Conservation (phyloP, 2,797 vertebrate genomes). For the Tokudaia tokunoshimensis region DNA sequence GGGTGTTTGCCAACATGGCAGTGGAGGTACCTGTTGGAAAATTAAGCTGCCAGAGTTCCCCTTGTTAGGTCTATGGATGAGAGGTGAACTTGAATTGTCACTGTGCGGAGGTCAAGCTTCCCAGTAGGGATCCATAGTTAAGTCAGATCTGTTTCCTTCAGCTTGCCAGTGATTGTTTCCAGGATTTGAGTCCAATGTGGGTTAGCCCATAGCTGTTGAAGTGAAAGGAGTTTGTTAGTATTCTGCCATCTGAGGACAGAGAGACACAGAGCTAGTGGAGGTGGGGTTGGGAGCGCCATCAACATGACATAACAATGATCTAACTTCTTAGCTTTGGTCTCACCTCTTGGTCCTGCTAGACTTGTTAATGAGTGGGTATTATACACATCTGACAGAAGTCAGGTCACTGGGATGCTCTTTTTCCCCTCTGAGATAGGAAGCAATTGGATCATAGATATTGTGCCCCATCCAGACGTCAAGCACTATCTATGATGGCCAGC, state of each 20-base stretch:
- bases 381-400: conserved; percentile 59
- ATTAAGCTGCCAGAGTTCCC: background rate
- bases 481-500: background rate
- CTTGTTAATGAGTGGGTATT: conserved; percentile 58
- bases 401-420: conserved; percentile 28
- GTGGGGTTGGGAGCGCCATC: background rate
- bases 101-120: background rate
- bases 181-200: conserved; percentile 17
- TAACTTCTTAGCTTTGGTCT: conserved; percentile 65
- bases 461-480: conserved; percentile 17
- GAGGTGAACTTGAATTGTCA: background rate
- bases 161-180: background rate
- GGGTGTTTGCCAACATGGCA: background rate
- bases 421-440: background rate
- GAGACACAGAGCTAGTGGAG: background rate
- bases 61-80: background rate
- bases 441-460: conserved; percentile 48
- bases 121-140: background rate
- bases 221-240: background rate
- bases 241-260: background rate
- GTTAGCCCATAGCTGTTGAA: background rate
- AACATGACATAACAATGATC: conserved; percentile 27
- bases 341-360: conserved; percentile 62
- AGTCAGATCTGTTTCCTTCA: background rate
- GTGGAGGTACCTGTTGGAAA: background rate